Base-by-base conservation (phyloP, 2,113 vertebrate species). In the Phyllopteryx taeniolatus region DNA sequence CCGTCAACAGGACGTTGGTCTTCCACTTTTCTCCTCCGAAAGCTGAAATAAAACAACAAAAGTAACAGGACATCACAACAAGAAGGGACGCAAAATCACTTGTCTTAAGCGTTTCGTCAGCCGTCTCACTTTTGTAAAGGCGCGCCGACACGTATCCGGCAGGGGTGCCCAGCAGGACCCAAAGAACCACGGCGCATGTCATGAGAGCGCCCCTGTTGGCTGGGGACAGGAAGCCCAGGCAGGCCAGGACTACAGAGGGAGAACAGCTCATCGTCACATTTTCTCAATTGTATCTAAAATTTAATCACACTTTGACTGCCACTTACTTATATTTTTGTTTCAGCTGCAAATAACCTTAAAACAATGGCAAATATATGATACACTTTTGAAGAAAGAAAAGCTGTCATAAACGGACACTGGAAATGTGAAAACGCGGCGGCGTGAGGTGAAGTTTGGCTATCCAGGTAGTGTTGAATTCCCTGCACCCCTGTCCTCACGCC, bases 1-100 rank as follows among this genome's bases (percentile, higher is more conserved):
- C 96, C 42, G 98, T 99, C 89, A 99, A 87, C 79, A 99, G 86
- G 72, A 99, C 98, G 33, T 98, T 99, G 62, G 95, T 98, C 92
- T 99, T 99, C 98, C 98, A 99, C 82, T 99, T 99, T 79, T 99
- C 98, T 65, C 98, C 98, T 85, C 98, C 98, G 85, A 99, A 99
- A 71, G 97, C 98, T 99, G 76, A 68, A 57, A 67, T 62, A 8
- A 47, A 83, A 76, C 42, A 43, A 85, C 90, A 79, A 76, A 82
- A 76, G 35, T 39, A 39, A 85, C 70, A 74, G 14, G 1, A 61
- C 13, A 61, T 35, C 31, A 46, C 0, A 54, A 67, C 7, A 60
- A 65, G 2, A 73, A 3, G n/a, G 42, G 54, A 9, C 4, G 3
- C 2, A 64, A 0, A 54, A 5, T 27, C 15, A 49, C 44, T 66